A percentile compares a stretch with the other conserved stretches of the same genome.
Evolutionary conservation across 2,113 vertebrate genomes (phyloP).

Genomic region (Rhynchomys soricoides): DNA sequence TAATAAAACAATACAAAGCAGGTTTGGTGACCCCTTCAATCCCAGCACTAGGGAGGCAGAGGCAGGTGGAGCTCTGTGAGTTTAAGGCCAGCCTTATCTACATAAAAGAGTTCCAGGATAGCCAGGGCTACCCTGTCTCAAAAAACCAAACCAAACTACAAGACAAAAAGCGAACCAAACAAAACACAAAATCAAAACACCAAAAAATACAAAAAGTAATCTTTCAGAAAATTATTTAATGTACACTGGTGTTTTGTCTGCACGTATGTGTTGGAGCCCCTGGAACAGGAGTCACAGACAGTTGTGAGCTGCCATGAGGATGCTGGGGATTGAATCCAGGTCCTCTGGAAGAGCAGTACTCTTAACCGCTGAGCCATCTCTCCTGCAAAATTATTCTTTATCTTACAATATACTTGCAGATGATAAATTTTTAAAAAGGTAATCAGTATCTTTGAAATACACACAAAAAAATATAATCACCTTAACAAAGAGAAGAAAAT

Average conservation of each 20-base stretch:
- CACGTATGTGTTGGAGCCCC: neutral
- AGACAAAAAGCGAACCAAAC: no score
- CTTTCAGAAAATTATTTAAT: neutral
- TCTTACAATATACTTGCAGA: neutral
- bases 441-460: slow-evolving; percentile 23
- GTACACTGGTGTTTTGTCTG: neutral
- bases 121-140: neutral
- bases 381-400: slow-evolving; percentile 38
- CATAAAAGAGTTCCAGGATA: neutral
- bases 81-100: neutral
- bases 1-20: neutral
- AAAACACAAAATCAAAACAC: neutral
- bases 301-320: neutral
- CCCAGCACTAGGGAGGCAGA: neutral
- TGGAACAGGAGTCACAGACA: neutral
- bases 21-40: neutral
- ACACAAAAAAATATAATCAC: slow-evolving; percentile 46
- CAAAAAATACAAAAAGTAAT: neutral
- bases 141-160: neutral
- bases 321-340: neutral
- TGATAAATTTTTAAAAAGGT: neutral
- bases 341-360: neutral
- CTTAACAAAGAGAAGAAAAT: slow-evolving; percentile 13
- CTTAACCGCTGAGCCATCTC: neutral
- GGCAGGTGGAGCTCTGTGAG: neutral